phyloP scores from a whole-genome alignment of 2,113 vertebrate species.

The Rattus norvegicus region GRCr8 NC_086025.1:33325001-33325500 shows the following conservation, averaged over 20 bases:
- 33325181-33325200: slow-evolving; percentile 19
- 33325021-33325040: neutral
- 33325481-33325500: neutral
- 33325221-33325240: neutral
- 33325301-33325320: neutral
- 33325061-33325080: neutral
- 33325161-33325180: slow-evolving; percentile 1
- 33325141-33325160: slow-evolving; percentile 46
- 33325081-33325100: neutral
- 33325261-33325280: slow-evolving; percentile 1
- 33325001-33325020: neutral
- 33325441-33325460: neutral
- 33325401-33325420: slow-evolving; percentile 54
- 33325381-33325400: slow-evolving; percentile 18
- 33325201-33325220: neutral
- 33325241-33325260: neutral
- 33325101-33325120: neutral
- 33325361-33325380: slow-evolving; percentile 16
- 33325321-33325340: neutral
- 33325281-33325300: slow-evolving; percentile 36
- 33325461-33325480: neutral
- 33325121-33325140: slow-evolving; percentile 22
- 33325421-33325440: slow-evolving; percentile 11
- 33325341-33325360: slow-evolving; percentile 40
- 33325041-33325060: slow-evolving; percentile 54